These are phyloP conservation scores for Noctilio leporinus DNA, from an alignment of 2,113 vertebrate species.

Conservation along the genomic window DNA sequence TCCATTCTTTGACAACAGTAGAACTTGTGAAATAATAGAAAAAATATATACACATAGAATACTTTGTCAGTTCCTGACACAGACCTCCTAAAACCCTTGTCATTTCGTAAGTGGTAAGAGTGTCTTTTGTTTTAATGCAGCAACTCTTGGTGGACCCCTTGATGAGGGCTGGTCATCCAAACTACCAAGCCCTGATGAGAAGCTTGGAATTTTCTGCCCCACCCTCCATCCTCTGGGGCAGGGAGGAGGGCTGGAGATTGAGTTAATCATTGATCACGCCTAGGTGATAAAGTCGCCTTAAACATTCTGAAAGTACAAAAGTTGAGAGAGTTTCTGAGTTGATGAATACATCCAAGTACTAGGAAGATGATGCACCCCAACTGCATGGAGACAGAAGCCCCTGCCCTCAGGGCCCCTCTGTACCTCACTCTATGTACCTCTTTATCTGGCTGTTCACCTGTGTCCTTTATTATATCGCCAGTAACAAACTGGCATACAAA, in stretches of 20 bases:
- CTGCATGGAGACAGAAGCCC: neutral
- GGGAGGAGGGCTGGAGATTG: neutral
- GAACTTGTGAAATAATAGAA: neutral
- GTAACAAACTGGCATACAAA: neutral
- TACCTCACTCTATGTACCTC: neutral
- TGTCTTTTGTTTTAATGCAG: neutral
- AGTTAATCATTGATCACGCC: neutral
- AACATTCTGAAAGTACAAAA: neutral
- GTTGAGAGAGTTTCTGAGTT: neutral
- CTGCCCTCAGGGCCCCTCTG: neutral
- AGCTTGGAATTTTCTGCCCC: neutral
- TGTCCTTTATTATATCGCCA: neutral
- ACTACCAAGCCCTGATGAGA: neutral
- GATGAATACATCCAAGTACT: neutral
- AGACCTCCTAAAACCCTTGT: neutral
- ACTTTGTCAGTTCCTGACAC: neutral
- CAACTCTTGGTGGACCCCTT: neutral
- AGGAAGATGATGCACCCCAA: neutral
- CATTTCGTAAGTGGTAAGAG: neutral
- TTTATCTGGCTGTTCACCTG: neutral
- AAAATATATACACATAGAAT: neutral
- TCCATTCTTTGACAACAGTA: neutral
- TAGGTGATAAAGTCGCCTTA: neutral
- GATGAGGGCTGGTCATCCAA: neutral
- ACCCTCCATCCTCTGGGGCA: neutral